Evolutionary conservation across 2,113 vertebrate genomes (phyloP).

Genomic region (Anhinga anhinga): DNA sequence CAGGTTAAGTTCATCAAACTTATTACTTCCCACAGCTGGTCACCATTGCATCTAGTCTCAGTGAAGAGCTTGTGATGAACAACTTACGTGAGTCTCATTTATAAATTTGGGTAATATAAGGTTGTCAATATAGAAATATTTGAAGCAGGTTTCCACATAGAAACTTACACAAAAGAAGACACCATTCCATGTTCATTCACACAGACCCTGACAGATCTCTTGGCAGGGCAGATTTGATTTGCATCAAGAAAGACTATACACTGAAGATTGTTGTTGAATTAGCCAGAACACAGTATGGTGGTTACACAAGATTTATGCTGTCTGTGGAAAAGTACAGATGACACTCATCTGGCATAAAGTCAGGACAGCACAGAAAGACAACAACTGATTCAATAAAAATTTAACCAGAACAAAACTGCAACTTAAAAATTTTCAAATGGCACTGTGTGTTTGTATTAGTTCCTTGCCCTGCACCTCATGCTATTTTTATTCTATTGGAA

Average conservation of each 20-base stretch:
- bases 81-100: not conserved
- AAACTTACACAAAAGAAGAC: not conserved
- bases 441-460: not conserved
- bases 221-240: not conserved
- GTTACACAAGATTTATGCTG: conserved; percentile 9
- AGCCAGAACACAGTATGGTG: not conserved
- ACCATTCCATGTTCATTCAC: not conserved
- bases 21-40: not conserved
- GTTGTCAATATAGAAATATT: not conserved
- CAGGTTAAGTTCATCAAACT: not conserved
- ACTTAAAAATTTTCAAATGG: not conserved
- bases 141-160: not conserved
- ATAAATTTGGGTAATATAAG: not conserved
- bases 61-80: not conserved
- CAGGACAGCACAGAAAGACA: conserved; percentile 2
- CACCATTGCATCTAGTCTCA: not conserved
- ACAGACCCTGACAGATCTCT: not conserved
- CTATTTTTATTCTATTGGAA: not conserved
- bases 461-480: not conserved
- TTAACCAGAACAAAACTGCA: conserved; percentile 2
- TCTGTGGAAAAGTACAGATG: conserved; percentile 1
- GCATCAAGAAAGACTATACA: not conserved
- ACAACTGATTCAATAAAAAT: conserved; percentile 24
- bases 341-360: conserved; percentile 10
- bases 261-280: not conserved